Conservation (phyloP, 2,888 invertebrate species). For the Odontothrips loti region DNA sequence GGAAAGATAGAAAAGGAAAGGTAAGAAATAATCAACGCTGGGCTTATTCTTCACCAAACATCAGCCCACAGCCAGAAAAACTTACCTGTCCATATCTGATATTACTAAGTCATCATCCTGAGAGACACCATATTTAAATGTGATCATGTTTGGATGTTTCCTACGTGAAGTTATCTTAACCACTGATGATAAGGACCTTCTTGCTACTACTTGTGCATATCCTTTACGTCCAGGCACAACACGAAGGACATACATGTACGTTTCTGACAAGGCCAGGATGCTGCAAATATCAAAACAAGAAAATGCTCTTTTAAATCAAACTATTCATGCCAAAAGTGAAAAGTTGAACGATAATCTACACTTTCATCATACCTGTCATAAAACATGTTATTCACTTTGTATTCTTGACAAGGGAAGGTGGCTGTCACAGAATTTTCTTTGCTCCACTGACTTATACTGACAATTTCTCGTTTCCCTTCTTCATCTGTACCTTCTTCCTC, state of each 20-base stretch:
- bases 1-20: slow-evolving; percentile 27
- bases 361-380: slow-evolving; percentile 58
- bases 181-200: slow-evolving; percentile 83
- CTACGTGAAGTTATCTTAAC: slow-evolving; percentile 97
- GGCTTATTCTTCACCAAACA: not conserved
- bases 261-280: slow-evolving; percentile 77
- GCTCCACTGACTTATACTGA: not conserved
- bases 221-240: slow-evolving; percentile 72
- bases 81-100: slow-evolving; percentile 74
- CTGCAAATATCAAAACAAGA: slow-evolving; percentile 50
- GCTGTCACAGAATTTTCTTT: slow-evolving; percentile 53
- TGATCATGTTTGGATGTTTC: slow-evolving; percentile 90
- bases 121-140: slow-evolving; percentile 90
- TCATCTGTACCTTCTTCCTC: slow-evolving; percentile 56
- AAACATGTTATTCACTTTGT: slow-evolving; percentile 82
- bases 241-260: slow-evolving; percentile 80
- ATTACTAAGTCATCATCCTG: slow-evolving; percentile 75
- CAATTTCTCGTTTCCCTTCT: slow-evolving; percentile 41
- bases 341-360: not conserved
- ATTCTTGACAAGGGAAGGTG: slow-evolving; percentile 88
- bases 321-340: not conserved
- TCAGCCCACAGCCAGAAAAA: not conserved
- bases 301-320: not conserved
- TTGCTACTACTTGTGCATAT: slow-evolving; percentile 77
- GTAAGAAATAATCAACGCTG: not conserved